Conservation (phyloP, 2,797 vertebrate genomes). For the Manis crassicaudata region DNA sequence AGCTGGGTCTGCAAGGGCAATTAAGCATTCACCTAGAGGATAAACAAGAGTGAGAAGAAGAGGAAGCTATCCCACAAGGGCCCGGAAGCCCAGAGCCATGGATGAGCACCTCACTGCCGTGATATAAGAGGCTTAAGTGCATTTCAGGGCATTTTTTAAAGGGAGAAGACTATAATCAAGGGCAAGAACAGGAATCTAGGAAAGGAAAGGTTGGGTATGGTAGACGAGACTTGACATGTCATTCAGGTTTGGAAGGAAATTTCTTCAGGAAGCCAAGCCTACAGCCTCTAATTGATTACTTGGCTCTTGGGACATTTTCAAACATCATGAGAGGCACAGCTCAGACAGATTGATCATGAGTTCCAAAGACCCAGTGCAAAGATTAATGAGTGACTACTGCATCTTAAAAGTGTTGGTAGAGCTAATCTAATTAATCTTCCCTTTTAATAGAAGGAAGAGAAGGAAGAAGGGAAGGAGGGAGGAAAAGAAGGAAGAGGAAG, state of each 20-base stretch:
- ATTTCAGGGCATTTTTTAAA: background rate
- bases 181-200: background rate
- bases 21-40: background rate
- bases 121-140: background rate
- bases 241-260: background rate
- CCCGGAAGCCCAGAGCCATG: background rate
- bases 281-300: background rate
- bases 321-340: background rate
- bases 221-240: background rate
- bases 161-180: background rate
- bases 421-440: background rate
- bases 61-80: background rate
- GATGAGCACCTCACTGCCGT: background rate
- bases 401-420: background rate
- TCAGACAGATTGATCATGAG: background rate
- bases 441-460: background rate
- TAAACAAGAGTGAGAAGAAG: background rate
- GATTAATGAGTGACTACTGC: background rate
- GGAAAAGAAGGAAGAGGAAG: background rate
- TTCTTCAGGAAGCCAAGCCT: background rate
- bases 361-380: constrained; percentile 5
- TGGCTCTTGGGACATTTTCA: constrained; percentile 11
- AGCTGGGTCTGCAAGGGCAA: background rate
- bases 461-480: too few species aligned
- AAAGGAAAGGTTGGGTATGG: background rate